Percentiles rank a stretch among this genome's conserved stretches.
Evolutionary conservation across 2,113 vertebrate genomes (phyloP).

Genomic region (Neogale vison): DNA sequence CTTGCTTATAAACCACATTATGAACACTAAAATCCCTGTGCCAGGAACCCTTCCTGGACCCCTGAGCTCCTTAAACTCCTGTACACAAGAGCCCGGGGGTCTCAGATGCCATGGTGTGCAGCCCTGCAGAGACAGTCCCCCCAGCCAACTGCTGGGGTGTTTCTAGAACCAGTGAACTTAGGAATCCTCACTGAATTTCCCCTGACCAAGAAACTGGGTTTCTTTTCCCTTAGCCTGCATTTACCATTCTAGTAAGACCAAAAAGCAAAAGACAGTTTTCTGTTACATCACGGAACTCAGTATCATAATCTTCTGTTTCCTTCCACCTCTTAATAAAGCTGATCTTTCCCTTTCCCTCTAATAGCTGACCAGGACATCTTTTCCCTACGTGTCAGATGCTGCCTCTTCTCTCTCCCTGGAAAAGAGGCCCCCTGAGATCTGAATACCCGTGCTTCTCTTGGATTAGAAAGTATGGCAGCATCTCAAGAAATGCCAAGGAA

Average conservation of each 20-base stretch:
- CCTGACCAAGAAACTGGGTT: not conserved
- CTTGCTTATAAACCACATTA: not conserved
- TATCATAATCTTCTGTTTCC: not conserved
- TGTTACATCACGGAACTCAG: not conserved
- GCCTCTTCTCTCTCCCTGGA: not conserved
- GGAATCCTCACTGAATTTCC: not conserved
- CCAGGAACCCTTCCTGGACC: not conserved
- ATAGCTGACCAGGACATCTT: not conserved
- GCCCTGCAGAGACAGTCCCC: not conserved
- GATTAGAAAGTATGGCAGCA: not conserved
- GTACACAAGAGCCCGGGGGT: not conserved
- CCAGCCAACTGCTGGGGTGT: not conserved
- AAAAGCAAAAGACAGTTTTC: constrained; percentile 44
- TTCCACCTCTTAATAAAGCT: not conserved
- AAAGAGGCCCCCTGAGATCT: not conserved
- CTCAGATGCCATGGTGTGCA: not conserved
- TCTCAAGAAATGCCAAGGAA: not conserved
- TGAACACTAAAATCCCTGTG: not conserved
- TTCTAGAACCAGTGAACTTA: not conserved
- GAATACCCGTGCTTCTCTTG: not conserved
- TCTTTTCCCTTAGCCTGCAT: constrained; percentile 7
- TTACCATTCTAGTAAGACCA: constrained; percentile 49
- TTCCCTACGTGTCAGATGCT: not conserved
- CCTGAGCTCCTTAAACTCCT: not conserved
- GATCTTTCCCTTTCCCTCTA: not conserved